A percentile compares a stretch with the other conserved stretches of the same genome.
These are phyloP conservation scores for Phylloscopus trochiloides DNA, from an alignment of 2,113 vertebrate genomes.

Conservation along the genomic window DNA sequence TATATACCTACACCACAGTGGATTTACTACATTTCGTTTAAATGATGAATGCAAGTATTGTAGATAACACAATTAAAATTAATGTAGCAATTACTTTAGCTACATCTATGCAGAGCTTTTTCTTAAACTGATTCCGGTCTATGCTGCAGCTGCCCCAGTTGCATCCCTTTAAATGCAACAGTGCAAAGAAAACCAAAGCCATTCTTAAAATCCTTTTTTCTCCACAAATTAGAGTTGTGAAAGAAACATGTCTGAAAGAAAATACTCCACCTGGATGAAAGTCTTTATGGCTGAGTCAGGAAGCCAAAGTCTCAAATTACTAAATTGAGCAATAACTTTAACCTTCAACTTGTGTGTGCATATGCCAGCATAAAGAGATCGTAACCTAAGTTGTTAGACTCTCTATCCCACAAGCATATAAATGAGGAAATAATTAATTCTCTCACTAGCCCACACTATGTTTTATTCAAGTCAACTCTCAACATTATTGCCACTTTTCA, in stretches of 20 bases:
- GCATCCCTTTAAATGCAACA: background rate
- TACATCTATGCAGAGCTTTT: background rate
- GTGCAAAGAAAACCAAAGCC: background rate
- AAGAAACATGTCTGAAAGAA: background rate
- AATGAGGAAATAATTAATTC: slow-evolving; percentile 8
- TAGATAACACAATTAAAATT: background rate
- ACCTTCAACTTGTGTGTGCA: background rate
- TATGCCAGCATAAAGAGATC: background rate
- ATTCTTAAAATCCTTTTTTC: background rate
- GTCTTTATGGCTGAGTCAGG: background rate
- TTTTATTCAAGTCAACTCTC: slow-evolving; percentile 6
- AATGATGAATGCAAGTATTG: background rate
- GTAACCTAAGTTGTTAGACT: background rate
- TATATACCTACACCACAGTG: background rate
- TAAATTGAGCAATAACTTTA: background rate
- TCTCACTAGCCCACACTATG: background rate
- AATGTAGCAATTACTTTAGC: background rate
- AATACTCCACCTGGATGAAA: background rate
- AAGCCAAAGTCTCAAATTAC: background rate
- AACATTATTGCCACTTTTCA: background rate
- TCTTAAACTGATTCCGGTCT: background rate
- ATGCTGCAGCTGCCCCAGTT: background rate
- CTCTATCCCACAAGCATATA: background rate
- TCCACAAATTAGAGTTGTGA: background rate
- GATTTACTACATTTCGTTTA: background rate